Base-by-base conservation (phyloP, 2,888 invertebrate species). In the Gortyna flavago region DNA sequence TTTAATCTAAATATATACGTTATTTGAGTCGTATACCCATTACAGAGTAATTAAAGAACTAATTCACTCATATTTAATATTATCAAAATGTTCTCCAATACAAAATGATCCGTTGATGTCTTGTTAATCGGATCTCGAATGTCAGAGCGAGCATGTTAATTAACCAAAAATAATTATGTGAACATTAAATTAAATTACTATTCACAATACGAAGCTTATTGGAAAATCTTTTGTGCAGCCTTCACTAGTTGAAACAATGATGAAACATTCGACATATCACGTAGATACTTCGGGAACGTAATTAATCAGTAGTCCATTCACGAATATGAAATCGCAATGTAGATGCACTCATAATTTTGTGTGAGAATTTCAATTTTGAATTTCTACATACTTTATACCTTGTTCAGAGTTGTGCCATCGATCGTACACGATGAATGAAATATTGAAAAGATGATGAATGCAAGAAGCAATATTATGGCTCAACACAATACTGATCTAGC, bases 251-350 rank as follows among this genome's bases (percentile, higher is more conserved):
- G 66, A 54, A 77, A 75, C 69, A 72, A 65, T 88, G 88, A 84
- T 84, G 88, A 88, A 89, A 90, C 88, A 86, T 88, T 87, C 90
- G 90, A 87, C 90, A 89, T 89, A 89, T 89, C 90, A 88, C 89
- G 90, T 90, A 87, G 79, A 87, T 84, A 87, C 78, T 81, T 81
- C 77, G 73, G 74, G 72, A 80, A 57, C 85, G 83, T 89, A 90
- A 92, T 92, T 90, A 90, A 91, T 91, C 90, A 89, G 90, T 85
- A 91, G 84, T 87, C 89, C 75, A 79, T 82, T 84, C 91, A 91
- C 91, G 90, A 88, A 80, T 85, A 72, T 80, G 83, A 84, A 85
- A 89, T 88, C 87, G 80, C 84, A 87, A 86, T 86, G 86, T 88
- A 86, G 85, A 80, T 88, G 86, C 87, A 88, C 87, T 89, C 83